phyloP scores from a whole-genome alignment of 2,888 invertebrate genomes.

The Eupithecia subfuscata region DNA sequence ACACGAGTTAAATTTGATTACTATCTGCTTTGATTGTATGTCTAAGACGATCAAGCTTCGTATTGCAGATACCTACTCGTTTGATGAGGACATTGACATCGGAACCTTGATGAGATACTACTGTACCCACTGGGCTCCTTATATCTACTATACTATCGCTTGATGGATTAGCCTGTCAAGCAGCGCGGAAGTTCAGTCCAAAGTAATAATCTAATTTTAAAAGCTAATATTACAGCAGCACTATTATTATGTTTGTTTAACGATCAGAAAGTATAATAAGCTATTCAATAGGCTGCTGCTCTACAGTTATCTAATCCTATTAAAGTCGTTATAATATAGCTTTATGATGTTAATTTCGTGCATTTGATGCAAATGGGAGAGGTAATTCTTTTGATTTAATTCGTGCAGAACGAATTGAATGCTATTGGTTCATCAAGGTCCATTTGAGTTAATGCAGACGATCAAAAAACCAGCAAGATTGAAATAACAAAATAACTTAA shows the following conservation, averaged over 20 bases:
- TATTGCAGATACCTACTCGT: constrained; percentile 39
- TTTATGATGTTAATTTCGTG: constrained; percentile 34
- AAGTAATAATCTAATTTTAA: constrained; percentile 67
- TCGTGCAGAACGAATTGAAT: constrained; percentile 44
- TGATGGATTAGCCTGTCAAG: constrained; percentile 71
- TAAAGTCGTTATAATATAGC: neutral
- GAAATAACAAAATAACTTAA: neutral
- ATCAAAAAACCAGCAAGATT: constrained; percentile 18
- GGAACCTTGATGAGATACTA: constrained; percentile 62
- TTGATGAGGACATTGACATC: constrained; percentile 67
- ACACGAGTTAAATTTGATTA: constrained; percentile 62
- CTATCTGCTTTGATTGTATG: constrained; percentile 73
- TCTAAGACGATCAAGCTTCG: constrained; percentile 51
- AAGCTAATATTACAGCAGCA: constrained; percentile 67
- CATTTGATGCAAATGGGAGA: constrained; percentile 31
- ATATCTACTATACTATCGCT: constrained; percentile 48
- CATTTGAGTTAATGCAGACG: constrained; percentile 34
- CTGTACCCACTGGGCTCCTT: constrained; percentile 63
- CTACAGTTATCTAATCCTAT: constrained; percentile 37
- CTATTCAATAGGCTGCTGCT: constrained; percentile 44
- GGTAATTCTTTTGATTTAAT: constrained; percentile 34
- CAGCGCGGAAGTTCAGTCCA: constrained; percentile 49
- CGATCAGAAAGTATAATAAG: constrained; percentile 55
- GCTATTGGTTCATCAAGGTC: constrained; percentile 43
- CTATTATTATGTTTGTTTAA: constrained; percentile 64